Conservation (phyloP, 2,113 vertebrate genomes). For the Arothron firmamentum region DNA sequence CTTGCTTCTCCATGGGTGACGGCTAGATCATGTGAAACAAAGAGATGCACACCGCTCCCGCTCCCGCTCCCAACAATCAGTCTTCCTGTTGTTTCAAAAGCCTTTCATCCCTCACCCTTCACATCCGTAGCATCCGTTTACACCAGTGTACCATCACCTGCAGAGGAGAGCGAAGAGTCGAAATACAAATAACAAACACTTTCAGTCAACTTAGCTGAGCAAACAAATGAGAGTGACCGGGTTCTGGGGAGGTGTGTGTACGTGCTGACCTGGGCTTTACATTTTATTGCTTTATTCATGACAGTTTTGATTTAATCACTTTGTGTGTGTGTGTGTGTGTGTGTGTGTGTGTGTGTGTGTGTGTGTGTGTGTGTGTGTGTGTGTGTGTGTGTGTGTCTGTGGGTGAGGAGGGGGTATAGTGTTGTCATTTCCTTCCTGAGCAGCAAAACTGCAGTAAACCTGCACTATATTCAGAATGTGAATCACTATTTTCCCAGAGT, state of each 20-base stretch:
- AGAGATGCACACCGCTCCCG: slow-evolving; percentile 1
- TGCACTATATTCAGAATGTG: too few relatives aligned
- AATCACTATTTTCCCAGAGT: too few relatives aligned
- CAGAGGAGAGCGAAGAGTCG: slow-evolving; percentile 41
- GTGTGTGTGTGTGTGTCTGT: slow-evolving; percentile 20
- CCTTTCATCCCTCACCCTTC: background rate
- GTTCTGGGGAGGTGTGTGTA: slow-evolving; percentile 33
- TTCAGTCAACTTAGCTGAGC: slow-evolving; percentile 44
- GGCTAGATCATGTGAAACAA: slow-evolving; percentile 14
- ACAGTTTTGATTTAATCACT: slow-evolving; percentile 52
- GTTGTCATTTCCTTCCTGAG: too few relatives aligned
- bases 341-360: slow-evolving; percentile 25
- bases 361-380: slow-evolving; percentile 23
- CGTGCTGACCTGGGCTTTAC: slow-evolving; percentile 57
- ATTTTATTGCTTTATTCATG: slow-evolving; percentile 66
- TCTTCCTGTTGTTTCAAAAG: slow-evolving; percentile 1
- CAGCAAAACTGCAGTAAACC: too few relatives aligned
- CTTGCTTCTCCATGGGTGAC: background rate
- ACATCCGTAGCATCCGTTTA: slow-evolving; percentile 3
- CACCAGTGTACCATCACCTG: slow-evolving; percentile 26
- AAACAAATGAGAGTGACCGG: slow-evolving; percentile 46
- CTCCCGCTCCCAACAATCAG: slow-evolving; percentile 7
- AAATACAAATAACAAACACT: slow-evolving; percentile 56
- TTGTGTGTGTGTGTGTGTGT: slow-evolving; percentile 26
- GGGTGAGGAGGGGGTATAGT: too few relatives aligned